Base-by-base conservation (phyloP, 2,888 invertebrate species). In the Drosophila algonquin region DNA sequence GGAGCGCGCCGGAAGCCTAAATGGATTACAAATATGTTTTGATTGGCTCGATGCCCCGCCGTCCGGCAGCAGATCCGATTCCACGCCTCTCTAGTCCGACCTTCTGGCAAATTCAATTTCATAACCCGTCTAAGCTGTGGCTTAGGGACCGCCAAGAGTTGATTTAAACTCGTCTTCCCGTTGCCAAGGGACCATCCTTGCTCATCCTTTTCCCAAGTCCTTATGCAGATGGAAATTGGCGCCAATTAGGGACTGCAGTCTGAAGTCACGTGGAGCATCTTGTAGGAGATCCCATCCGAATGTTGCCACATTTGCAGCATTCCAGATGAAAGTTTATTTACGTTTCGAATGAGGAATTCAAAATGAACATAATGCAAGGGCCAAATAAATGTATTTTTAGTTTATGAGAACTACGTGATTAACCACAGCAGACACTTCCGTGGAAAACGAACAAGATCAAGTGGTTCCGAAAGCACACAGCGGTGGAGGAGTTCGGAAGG, bases 11-110 rank as follows among this genome's bases (percentile, higher is more conserved):
- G 58, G 54, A 56, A 75, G 68, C 56, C 82, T 85, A 87, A 85
- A 73, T 68, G 56, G 86, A 82, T 83, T 85, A 87, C 61, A 64
- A 81, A 75, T 63, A 74, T 76, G 70, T 78, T 82, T 71, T 70
- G 71, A 85, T 75, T 81, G 72, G 50, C 47, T 47, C 40, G 9
- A 51, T 16, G 27, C n/a, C n/a, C 50, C 27, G 10, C 40, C 63
- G 21, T 35, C 7, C 7, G 1, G 1, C n/a, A n/a, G 2, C 7
- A 40, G 40, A 7, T 7, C 40, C 40, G 40, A 14, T 40, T 6
- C 40, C 14, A 40, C 14, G 40, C 40, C 40, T 7, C n/a, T 40
- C n/a, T 7, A 1, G 40, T 40, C 40, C n/a, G 40, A 40, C 40
- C 40, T 16, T 59, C 18, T 21, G 65, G 45, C 12, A 76, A 82